Percentiles rank a stretch among this genome's conserved stretches.
Evolutionary conservation across 1,140 invertebrate genomes (phyloP).

Genomic region (Agraylea sexmaculata): DNA sequence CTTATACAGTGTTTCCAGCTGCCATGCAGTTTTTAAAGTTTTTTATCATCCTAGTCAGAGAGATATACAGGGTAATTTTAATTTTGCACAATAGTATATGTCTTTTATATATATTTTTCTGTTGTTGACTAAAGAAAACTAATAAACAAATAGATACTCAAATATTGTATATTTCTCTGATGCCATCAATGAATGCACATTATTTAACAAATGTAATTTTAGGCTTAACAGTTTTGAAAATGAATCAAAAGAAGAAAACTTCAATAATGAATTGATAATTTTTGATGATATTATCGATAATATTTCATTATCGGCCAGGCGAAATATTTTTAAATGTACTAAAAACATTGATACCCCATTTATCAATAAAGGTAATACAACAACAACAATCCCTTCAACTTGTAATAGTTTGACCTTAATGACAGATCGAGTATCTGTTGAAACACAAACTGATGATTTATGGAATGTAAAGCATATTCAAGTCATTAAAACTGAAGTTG

Average conservation of each 20-base stretch:
- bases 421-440: background rate
- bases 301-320: background rate
- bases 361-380: background rate
- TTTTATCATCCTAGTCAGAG: too few relatives aligned
- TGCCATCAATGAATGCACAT: too few relatives aligned
- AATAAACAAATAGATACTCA: too few relatives aligned
- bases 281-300: background rate
- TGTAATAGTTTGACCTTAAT: background rate
- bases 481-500: constrained; percentile 14
- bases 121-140: too few relatives aligned
- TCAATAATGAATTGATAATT: background rate
- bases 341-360: background rate
- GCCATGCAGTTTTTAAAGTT: too few relatives aligned
- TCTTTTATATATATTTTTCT: too few relatives aligned
- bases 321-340: background rate
- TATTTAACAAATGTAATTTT: too few relatives aligned
- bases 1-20: too few relatives aligned
- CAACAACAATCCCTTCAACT: background rate
- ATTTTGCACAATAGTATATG: too few relatives aligned
- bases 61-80: too few relatives aligned
- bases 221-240: too few relatives aligned
- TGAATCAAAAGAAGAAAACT: constrained; percentile 4
- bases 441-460: constrained; percentile 10
- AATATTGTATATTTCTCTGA: too few relatives aligned
- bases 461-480: background rate